Conservation (phyloP, 2,797 vertebrate species). For the Psittacula derbiana region DNA sequence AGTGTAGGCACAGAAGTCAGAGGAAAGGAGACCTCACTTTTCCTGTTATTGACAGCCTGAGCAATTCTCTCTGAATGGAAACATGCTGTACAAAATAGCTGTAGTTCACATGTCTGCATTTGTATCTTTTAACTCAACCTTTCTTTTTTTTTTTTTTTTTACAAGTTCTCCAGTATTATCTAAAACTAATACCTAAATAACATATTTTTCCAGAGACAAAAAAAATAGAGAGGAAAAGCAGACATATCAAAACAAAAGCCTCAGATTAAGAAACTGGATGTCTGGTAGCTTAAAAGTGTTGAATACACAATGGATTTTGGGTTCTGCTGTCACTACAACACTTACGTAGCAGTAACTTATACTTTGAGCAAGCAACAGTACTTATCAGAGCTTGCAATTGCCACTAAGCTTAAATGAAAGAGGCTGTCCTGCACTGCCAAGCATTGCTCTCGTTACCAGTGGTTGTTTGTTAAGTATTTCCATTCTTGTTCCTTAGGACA, state of each 20-base stretch:
- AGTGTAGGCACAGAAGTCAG: neutral
- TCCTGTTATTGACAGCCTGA: neutral
- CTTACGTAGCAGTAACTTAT: neutral
- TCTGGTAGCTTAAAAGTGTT: neutral
- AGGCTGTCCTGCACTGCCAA: neutral
- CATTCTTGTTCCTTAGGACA: neutral
- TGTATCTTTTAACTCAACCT: neutral
- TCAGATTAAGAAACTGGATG: neutral
- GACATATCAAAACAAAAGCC: neutral
- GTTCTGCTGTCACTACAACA: neutral
- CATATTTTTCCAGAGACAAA: neutral
- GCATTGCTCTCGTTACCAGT: rapidly evolving
- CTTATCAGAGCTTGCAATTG: neutral
- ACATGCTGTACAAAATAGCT: neutral
- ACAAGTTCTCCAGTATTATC: neutral
- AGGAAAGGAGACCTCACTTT: neutral
- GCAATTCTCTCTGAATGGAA: neutral
- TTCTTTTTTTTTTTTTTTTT: neutral
- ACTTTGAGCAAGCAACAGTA: neutral
- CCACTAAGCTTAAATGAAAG: neutral
- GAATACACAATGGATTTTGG: neutral
- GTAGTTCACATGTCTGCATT: neutral
- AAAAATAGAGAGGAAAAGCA: neutral
- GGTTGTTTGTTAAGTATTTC: neutral
- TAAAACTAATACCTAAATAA: neutral